Evolutionary conservation across 2,797 vertebrate genomes (phyloP).

Genomic region (Pristis pectinata): DNA sequence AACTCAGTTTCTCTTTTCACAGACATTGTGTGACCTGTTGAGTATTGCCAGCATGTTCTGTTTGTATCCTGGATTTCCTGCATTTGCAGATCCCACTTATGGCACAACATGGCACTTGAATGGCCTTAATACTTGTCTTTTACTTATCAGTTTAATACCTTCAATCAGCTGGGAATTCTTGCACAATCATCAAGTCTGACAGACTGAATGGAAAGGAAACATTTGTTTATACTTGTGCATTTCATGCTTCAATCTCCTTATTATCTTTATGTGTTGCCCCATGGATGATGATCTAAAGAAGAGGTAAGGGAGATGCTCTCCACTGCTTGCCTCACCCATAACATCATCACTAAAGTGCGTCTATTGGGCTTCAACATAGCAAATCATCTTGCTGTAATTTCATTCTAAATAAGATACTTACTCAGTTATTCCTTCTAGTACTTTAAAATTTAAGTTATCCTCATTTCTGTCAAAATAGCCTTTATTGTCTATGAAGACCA

Average conservation of each 20-base stretch:
- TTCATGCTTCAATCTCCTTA: not conserved
- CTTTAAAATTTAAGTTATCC: constrained; percentile 87
- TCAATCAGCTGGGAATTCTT: not conserved
- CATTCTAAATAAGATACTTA: constrained; percentile 59
- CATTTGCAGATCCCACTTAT: no score
- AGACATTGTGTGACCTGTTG: no score
- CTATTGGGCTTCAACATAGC: not conserved
- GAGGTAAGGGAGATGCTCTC: not conserved
- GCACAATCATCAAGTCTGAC: not conserved
- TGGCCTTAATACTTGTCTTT: not conserved
- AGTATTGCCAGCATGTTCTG: no score
- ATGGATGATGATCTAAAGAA: not conserved
- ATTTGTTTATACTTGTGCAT: not conserved
- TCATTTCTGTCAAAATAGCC: constrained; percentile 88
- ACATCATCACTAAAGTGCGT: not conserved
- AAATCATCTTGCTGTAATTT: constrained; percentile 29
- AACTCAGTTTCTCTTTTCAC: no score
- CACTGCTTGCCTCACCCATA: not conserved
- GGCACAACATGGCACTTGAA: no score
- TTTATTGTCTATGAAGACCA: constrained; percentile 80
- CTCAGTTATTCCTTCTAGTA: constrained; percentile 88
- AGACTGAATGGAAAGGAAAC: not conserved
- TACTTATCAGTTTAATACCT: not conserved
- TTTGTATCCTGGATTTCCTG: no score
- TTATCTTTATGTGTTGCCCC: not conserved